These are phyloP conservation scores for Sebastes diploproa DNA, from an alignment of 2,797 vertebrate genomes.

Conservation along the genomic window DNA sequence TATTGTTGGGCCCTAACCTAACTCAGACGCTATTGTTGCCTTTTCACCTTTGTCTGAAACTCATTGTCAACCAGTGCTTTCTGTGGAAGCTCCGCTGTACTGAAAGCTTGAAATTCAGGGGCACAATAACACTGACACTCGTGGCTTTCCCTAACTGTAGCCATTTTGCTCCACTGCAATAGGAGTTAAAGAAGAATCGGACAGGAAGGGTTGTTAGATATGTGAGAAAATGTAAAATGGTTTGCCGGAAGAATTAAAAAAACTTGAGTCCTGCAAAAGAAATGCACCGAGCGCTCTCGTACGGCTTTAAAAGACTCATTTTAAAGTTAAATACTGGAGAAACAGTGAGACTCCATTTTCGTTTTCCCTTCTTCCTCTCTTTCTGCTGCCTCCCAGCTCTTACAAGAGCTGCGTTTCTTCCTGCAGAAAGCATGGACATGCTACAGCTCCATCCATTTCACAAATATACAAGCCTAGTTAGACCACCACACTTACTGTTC, in stretches of 20 bases:
- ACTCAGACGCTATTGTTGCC: constrained; percentile 65
- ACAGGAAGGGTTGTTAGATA: constrained; percentile 28
- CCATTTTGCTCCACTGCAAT: constrained; percentile 51
- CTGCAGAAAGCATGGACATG: constrained; percentile 51
- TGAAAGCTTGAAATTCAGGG: constrained; percentile 59
- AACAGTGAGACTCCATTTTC: constrained; percentile 24
- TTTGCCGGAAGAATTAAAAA: constrained; percentile 46
- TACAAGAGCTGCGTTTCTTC: constrained; percentile 28
- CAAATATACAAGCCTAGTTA: constrained; percentile 70
- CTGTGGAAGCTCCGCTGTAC: constrained; percentile 32
- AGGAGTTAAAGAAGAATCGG: constrained; percentile 38
- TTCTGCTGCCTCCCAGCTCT: constrained; percentile 27
- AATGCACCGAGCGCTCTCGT: constrained; percentile 30
- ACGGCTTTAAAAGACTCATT: constrained; percentile 50
- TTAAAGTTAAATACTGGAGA: constrained; percentile 52
- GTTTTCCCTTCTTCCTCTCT: not conserved
- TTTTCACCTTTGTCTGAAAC: constrained; percentile 69
- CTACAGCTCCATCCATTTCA: constrained; percentile 63
- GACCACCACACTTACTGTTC: constrained; percentile 56
- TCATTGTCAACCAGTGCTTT: constrained; percentile 55
- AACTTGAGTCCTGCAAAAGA: constrained; percentile 32
- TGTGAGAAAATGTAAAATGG: constrained; percentile 68
- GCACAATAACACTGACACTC: constrained; percentile 63
- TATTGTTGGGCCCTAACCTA: constrained; percentile 59
- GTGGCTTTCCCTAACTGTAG: constrained; percentile 43